These are phyloP conservation scores for Panthera uncia DNA, from an alignment of 2,113 vertebrate species.

Conservation along the genomic window DNA sequence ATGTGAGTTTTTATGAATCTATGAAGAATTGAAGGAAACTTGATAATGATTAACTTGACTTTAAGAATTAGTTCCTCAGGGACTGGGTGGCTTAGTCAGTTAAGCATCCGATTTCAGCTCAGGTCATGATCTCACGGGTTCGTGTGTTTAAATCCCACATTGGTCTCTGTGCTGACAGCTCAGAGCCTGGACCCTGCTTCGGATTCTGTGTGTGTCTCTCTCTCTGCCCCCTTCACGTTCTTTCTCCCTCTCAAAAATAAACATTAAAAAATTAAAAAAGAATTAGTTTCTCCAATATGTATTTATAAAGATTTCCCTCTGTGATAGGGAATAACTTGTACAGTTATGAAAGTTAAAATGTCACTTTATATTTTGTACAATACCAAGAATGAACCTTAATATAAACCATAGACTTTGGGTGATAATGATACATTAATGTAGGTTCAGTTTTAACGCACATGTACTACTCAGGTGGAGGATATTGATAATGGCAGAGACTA, in stretches of 20 bases:
- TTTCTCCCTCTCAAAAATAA: no score
- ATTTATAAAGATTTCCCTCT: neutral
- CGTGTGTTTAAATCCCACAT: no score
- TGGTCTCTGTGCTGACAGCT: no score
- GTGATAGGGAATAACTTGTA: neutral
- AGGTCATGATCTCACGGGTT: no score
- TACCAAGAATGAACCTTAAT: neutral
- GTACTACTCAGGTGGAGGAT: neutral
- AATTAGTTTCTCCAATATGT: neutral
- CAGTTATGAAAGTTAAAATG: neutral
- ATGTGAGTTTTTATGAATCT: neutral
- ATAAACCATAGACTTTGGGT: neutral
- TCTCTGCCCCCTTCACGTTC: no score
- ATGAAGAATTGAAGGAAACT: neutral
- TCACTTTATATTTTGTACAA: neutral
- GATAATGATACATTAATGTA: neutral
- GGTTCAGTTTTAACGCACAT: neutral
- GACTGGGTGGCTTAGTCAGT: no score
- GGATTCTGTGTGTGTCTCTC: no score
- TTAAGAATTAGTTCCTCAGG: slow-evolving; percentile 4
- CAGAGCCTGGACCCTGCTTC: no score
- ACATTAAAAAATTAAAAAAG: neutral
- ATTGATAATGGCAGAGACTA: no score
- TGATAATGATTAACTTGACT: neutral
- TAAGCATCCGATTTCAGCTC: no score